Evolutionary conservation across 2,888 invertebrate genomes (phyloP), one percentile per base, ranked within the genome.

Genomic region (Stenodera caucasica): DNA sequence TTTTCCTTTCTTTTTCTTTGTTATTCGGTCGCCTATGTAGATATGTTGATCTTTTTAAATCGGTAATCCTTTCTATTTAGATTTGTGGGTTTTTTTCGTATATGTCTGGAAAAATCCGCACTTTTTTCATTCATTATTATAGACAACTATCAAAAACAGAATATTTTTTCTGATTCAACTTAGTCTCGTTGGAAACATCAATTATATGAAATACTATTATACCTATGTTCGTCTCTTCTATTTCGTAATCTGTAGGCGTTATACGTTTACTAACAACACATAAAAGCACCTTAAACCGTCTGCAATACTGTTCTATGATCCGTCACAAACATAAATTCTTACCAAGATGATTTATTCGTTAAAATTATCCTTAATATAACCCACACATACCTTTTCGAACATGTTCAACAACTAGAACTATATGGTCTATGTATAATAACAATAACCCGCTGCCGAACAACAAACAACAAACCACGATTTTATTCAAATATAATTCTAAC

Each of bases 361-460:
- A 61, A 67, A 67, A 67, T 66, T 67, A 66, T 67, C 64, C 66
- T 63, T 66, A 67, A 67, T 64, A 67, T 63, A 61, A 61, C 64
- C 62, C 63, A 67, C 66, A 62, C 63, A 67, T 64, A 63, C 60
- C 66, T 57, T 54, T 45, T 50, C 62, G 59, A 60, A 64, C 64
- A 58, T 60, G 63, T 63, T 63, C 61, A 60, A 45, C 45, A 21
- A 23, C 45, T 63, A 59, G 61, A 58, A 55, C 60, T 57, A 58
- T 62, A 49, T 49, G 52, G 50, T 49, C 40, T 52, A 21, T 35
- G 29, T 45, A n/a, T n/a, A n/a, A n/a, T 49, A 49, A 32, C 30
- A 29, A 45, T 21, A 51, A 54, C 26, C 51, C 45, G 51, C 52
- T 55, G 32, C 55, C 32, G 33, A 53, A 21, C 33, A 23, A 55